phyloP scores from a whole-genome alignment of 2,113 vertebrate genomes.

The Microtus montanus region DNA sequence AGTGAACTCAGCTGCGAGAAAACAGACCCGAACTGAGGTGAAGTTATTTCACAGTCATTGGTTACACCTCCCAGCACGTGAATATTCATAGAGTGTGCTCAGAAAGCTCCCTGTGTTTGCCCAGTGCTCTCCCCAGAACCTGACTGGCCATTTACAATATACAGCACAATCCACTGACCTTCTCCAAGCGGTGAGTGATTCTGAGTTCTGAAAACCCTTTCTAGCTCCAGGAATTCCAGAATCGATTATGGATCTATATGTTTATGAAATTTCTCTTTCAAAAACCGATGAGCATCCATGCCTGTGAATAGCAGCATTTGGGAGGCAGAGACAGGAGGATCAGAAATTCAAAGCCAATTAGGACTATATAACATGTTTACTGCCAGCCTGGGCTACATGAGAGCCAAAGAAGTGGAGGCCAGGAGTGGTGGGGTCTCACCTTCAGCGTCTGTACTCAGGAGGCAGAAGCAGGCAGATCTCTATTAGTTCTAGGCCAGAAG shows the following conservation, averaged over 20 bases:
- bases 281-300: neutral
- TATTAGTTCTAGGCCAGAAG: neutral
- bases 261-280: constrained; percentile 32
- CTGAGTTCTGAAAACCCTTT: neutral
- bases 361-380: neutral
- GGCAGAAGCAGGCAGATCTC: neutral
- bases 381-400: neutral
- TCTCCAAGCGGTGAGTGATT: neutral
- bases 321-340: neutral
- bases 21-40: neutral
- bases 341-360: neutral
- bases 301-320: neutral
- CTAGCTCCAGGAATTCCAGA: neutral
- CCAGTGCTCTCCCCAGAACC: neutral
- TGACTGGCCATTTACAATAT: neutral
- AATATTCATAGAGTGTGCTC: constrained; percentile 60
- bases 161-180: neutral
- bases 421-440: neutral
- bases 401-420: neutral
- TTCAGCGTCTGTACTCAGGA: neutral
- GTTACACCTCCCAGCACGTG: constrained; percentile 42
- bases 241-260: neutral
- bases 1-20: constrained; percentile 43
- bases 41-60: constrained; percentile 56
- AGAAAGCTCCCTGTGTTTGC: constrained; percentile 52